Base-by-base conservation (phyloP, 2,888 invertebrate species). In the Diloba caeruleocephala region DNA sequence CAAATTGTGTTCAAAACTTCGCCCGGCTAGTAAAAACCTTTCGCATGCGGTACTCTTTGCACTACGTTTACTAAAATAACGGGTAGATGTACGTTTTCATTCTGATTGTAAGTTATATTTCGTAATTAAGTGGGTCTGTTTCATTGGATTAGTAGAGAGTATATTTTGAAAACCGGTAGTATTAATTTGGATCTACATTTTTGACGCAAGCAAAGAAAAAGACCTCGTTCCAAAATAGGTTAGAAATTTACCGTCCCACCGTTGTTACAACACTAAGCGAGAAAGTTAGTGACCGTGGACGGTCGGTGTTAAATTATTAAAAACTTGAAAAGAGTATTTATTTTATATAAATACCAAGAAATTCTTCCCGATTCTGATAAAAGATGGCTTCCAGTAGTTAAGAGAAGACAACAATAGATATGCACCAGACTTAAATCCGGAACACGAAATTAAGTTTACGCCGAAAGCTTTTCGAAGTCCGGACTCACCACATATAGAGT, bases 1-100 rank as follows among this genome's bases (percentile, higher is more conserved):
- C 81, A 81, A 85, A 84, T 85, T 85, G 78, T 77, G 79, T 82
- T 83, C 61, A 53, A 51, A 82, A 86, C 81, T 83, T 80, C 57
- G 64, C 38, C 75, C 54, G 42, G 48, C 56, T 46, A 70, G 72
- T 72, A 77, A 78, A 79, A 82, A 78, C 78, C 71, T 60, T 79
- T 71, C 68, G 60, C 56, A 60, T 69, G 66, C 71, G 64, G 46
- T 54, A 59, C 71, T 73, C 74, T 73, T 69, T 71, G 54, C 63
- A 63, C 60, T 68, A 63, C 54, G 67, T 74, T 69, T 71, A 50
- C 57, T 74, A 60, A 70, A 70, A 72, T 67, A 74, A 67, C 71
- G 44, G 39, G 56, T 56, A 42, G 6, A 46, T 59, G 21, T 5
- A 41, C 21, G 33, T 44, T 58, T 65, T 59, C 53, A 59, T 59